Conservation (phyloP, 1,140 invertebrate genomes). For the Orchestia grillus region DNA sequence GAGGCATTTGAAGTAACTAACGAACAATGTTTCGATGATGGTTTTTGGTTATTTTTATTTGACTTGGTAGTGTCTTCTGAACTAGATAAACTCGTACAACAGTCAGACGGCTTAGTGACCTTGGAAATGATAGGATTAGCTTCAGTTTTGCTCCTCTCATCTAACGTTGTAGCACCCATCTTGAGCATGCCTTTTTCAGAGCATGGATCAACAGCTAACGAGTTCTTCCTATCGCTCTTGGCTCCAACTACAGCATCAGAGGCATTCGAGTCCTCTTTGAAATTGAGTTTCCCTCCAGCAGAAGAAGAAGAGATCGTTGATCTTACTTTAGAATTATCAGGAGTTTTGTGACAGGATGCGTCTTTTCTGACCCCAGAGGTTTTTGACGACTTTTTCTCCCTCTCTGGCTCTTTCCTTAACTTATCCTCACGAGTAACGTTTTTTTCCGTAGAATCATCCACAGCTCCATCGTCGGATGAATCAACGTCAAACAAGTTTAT, state of each 20-base stretch:
- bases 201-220: background rate
- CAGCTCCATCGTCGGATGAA: background rate
- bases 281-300: background rate
- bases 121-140: background rate
- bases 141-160: background rate
- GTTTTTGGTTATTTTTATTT: background rate
- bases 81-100: background rate
- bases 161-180: background rate
- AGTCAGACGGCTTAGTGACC: background rate
- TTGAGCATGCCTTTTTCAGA: background rate
- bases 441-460: background rate
- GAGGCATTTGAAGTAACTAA: background rate
- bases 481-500: constrained; percentile 38
- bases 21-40: background rate
- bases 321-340: background rate
- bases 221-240: background rate
- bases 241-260: background rate
- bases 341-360: background rate
- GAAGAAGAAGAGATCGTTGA: background rate
- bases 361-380: background rate
- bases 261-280: background rate
- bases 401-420: background rate
- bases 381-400: background rate
- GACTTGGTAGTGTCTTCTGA: background rate
- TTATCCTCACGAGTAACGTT: background rate